A percentile compares a stretch with the other conserved stretches of the same genome.
Conservation (phyloP, 2,797 vertebrate species). For the Sarcoramphus papa region DNA sequence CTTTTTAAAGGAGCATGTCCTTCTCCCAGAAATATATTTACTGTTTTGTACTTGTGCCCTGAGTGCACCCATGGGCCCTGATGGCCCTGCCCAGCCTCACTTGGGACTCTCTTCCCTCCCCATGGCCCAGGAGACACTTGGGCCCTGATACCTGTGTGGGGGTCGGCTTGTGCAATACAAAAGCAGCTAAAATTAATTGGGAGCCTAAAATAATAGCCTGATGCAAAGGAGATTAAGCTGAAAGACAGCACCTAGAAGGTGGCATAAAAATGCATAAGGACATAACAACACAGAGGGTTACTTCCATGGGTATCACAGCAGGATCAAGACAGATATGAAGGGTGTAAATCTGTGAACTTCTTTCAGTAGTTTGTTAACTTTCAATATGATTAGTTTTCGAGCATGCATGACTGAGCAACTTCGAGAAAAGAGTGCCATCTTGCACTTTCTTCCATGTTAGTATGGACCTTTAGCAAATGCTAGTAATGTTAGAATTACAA, state of each 20-base stretch:
- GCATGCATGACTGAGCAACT: background rate
- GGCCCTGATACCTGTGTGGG: accelerated
- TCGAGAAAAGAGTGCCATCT: background rate
- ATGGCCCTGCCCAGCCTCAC: background rate
- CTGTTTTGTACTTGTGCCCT: background rate
- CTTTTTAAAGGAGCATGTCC: background rate
- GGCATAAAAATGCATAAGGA: background rate
- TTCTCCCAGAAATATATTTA: background rate
- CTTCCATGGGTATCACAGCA: background rate
- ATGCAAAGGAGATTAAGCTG: background rate
- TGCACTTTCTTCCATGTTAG: background rate
- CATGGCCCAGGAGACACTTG: background rate
- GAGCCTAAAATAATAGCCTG: background rate
- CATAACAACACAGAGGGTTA: background rate
- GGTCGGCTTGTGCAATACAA: background rate
- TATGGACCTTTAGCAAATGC: background rate
- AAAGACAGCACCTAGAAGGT: background rate
- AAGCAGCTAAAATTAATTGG: background rate
- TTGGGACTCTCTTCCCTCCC: background rate
- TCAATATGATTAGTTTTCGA: background rate
- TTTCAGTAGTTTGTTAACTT: background rate
- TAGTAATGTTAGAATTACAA: background rate
- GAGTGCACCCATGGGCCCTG: background rate
- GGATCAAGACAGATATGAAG: background rate
- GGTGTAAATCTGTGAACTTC: background rate